These are phyloP conservation scores for Crocuta crocuta DNA, from an alignment of 2,113 vertebrate species.

Conservation along the genomic window DNA sequence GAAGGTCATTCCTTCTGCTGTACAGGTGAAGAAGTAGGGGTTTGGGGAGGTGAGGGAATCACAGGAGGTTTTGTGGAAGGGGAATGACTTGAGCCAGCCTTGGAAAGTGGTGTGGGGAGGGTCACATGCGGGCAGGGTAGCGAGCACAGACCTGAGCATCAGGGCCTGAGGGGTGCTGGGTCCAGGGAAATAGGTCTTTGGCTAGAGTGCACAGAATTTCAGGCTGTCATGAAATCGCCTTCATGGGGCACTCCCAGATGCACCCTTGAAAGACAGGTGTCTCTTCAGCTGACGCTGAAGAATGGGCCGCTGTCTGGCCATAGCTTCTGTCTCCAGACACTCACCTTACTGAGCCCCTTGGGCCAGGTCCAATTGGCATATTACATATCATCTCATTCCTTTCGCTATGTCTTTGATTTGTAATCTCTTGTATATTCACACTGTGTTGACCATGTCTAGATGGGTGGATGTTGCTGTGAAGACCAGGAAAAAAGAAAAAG, in stretches of 20 bases:
- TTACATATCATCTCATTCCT: accelerated
- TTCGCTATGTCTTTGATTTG: not conserved
- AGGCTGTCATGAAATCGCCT: not conserved
- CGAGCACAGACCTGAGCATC: accelerated
- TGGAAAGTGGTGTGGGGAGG: accelerated
- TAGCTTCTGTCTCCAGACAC: not conserved
- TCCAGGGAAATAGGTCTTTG: not conserved
- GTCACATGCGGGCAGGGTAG: not conserved
- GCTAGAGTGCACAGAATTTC: not conserved
- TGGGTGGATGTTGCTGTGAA: not conserved
- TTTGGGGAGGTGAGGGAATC: not conserved
- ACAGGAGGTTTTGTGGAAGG: not conserved
- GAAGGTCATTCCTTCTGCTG: not conserved
- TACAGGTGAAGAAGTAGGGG: not conserved
- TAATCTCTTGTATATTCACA: too few species aligned
- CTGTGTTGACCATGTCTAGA: not conserved
- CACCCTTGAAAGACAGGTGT: not conserved
- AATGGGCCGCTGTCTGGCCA: accelerated
- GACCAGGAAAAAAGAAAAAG: not conserved
- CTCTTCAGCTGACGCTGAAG: not conserved
- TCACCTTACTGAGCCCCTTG: not conserved
- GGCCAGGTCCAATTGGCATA: not conserved
- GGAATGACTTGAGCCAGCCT: not conserved
- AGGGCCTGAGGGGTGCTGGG: accelerated
- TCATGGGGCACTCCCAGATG: accelerated